phyloP scores from a whole-genome alignment of 2,113 vertebrate genomes.

The Nipponia nippon region DNA sequence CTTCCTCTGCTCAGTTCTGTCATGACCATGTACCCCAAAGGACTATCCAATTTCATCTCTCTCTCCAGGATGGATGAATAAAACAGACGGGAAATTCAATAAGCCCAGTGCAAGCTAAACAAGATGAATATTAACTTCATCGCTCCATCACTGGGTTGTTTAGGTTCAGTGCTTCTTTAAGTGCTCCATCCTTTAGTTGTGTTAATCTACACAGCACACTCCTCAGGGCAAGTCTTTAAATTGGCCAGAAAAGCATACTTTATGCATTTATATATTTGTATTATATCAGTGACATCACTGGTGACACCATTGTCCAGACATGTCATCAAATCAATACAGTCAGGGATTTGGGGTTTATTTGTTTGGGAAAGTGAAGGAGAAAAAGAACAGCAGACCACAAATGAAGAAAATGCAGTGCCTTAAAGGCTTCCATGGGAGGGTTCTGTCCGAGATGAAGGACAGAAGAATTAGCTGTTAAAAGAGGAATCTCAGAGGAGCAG shows the following conservation, averaged over 20 bases:
- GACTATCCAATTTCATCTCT: neutral
- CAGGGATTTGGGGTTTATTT: neutral
- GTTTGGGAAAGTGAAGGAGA: neutral
- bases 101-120: neutral
- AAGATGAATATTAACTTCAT: neutral
- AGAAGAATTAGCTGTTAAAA: neutral
- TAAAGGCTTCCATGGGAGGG: neutral
- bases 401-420: neutral
- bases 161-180: neutral
- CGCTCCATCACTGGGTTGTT: neutral
- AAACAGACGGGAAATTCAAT: neutral
- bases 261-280: neutral
- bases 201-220: neutral
- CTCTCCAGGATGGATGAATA: neutral
- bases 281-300: neutral
- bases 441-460: neutral
- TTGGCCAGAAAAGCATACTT: neutral
- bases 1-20: neutral
- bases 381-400: neutral
- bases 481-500: slow-evolving; percentile 17
- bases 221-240: neutral
- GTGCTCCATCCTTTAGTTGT: neutral
- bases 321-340: neutral
- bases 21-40: neutral
- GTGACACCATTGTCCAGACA: neutral